These are phyloP conservation scores for Geotrupes spiniger DNA, from an alignment of 2,888 invertebrate genomes.

Conservation along the genomic window DNA sequence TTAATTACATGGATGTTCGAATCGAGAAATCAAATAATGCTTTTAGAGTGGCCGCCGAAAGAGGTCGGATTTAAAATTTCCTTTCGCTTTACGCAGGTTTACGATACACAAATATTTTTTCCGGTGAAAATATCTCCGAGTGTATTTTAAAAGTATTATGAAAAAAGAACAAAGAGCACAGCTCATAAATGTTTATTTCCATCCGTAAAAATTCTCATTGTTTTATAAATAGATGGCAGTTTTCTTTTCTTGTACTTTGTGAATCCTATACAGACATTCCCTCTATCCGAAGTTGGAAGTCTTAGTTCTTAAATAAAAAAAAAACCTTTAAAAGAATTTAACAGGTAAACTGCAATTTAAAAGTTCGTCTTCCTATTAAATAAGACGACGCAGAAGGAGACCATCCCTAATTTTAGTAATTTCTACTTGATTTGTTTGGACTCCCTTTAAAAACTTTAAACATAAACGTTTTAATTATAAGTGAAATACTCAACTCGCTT, in stretches of 20 bases:
- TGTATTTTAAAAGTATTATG: too few relatives aligned
- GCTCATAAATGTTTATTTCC: constrained; percentile 15
- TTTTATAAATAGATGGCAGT: constrained; percentile 16
- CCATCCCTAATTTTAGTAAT: constrained; percentile 26
- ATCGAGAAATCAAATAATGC: too few relatives aligned
- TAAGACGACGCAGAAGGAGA: constrained; percentile 12
- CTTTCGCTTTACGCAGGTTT: too few relatives aligned
- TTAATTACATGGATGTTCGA: too few relatives aligned
- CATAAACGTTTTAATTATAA: constrained; percentile 23
- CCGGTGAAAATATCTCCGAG: too few relatives aligned
- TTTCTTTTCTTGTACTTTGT: constrained; percentile 9
- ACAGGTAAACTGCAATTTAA: constrained; percentile 39
- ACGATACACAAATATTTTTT: too few relatives aligned
- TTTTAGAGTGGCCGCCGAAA: too few relatives aligned
- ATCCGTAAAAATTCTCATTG: constrained; percentile 9
- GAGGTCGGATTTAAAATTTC: too few relatives aligned
- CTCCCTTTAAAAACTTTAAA: constrained; percentile 16
- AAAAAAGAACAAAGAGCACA: too few relatives aligned
- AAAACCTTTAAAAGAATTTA: constrained; percentile 27
- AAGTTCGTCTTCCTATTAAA: constrained; percentile 29
- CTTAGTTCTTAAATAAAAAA: constrained; percentile 3
- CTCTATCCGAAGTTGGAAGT: neutral
- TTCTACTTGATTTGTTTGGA: constrained; percentile 27
- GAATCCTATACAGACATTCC: constrained; percentile 9
- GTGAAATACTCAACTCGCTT: constrained; percentile 1